Percentiles rank a stretch among this genome's conserved stretches.
Evolutionary conservation across 2,113 vertebrate species (phyloP).

Genomic region (Indri indri): DNA sequence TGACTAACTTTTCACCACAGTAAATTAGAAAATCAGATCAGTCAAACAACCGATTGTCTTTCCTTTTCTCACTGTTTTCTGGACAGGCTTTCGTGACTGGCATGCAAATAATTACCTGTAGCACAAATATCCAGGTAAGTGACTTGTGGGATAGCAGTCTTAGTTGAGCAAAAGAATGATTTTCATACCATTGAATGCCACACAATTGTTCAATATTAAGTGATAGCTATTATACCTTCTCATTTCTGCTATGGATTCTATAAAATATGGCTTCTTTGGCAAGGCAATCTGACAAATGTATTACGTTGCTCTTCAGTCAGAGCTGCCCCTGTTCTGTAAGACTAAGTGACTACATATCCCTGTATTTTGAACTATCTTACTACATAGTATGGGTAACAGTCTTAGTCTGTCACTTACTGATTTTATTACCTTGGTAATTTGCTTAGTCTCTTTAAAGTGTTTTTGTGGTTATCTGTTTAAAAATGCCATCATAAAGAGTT

Average conservation of each 20-base stretch:
- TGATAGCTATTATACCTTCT: neutral
- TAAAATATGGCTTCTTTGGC: neutral
- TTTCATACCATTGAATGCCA: slow-evolving; percentile 2
- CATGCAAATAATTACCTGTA: neutral
- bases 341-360: neutral
- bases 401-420: neutral
- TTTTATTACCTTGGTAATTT: neutral
- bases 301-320: neutral
- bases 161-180: neutral
- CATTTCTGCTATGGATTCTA: neutral
- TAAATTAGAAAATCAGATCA: slow-evolving; percentile 51
- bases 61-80: neutral
- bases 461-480: slow-evolving; percentile 18
- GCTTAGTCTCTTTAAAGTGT: neutral
- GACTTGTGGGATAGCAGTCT: neutral
- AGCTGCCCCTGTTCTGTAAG: neutral
- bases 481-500: neutral
- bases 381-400: neutral
- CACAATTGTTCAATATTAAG: neutral
- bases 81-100: slow-evolving; percentile 22
- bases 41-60: slow-evolving; percentile 8
- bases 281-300: neutral
- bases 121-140: neutral
- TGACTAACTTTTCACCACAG: slow-evolving; percentile 61
- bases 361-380: neutral